These are phyloP conservation scores for Acrocephalus kingi DNA, from an alignment of 2,113 vertebrate genomes.

Conservation along the genomic window DNA sequence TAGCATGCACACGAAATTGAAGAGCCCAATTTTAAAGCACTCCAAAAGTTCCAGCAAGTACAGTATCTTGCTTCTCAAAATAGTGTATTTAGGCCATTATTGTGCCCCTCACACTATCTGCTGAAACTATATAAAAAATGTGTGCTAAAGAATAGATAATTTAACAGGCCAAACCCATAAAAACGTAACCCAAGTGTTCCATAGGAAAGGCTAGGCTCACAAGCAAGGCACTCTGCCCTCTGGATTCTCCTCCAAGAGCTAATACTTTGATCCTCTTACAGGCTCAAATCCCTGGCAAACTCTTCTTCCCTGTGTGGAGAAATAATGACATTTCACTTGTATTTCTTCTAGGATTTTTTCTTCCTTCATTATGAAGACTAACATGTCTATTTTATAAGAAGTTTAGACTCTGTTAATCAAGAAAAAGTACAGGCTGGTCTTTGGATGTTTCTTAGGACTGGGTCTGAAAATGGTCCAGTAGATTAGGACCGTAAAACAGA, in stretches of 20 bases:
- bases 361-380: background rate
- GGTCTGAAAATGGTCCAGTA: background rate
- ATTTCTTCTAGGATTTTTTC: background rate
- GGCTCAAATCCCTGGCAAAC: background rate
- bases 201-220: background rate
- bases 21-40: background rate
- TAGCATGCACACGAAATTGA: background rate
- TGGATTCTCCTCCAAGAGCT: background rate
- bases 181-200: background rate
- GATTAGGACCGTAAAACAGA: background rate
- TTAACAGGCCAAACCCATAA: background rate
- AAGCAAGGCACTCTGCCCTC: background rate
- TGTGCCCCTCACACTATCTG: background rate
- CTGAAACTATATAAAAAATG: background rate
- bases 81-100: accelerated
- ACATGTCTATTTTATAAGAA: background rate
- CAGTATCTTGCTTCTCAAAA: background rate
- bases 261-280: background rate
- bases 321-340: background rate
- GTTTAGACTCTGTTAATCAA: background rate
- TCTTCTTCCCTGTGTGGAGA: background rate
- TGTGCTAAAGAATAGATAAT: background rate
- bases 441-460: background rate
- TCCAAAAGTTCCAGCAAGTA: background rate
- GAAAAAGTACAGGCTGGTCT: background rate